Evolutionary conservation across 2,113 vertebrate species (phyloP).

Genomic region (Rhabdomys dilectus): DNA sequence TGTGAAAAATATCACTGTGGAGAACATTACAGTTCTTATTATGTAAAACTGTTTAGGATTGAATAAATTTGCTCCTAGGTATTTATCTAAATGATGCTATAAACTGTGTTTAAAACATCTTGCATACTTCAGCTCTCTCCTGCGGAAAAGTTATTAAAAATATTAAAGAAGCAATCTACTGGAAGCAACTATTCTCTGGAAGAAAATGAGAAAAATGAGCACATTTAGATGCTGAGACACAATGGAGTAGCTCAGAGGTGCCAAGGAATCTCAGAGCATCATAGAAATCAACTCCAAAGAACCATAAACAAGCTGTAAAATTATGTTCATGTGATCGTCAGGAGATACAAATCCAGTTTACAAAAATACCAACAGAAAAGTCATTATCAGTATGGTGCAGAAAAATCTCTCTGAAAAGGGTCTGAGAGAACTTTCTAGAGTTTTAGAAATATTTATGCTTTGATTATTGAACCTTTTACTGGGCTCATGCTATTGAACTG

Average conservation of each 20-base stretch:
- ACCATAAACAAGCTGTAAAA: not conserved
- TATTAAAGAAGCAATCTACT: not conserved
- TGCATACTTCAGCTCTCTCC: not conserved
- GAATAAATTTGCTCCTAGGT: not conserved
- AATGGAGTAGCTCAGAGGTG: not conserved
- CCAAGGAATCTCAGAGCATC: not conserved
- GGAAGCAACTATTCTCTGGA: not conserved
- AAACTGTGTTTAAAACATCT: not conserved
- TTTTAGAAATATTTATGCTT: not conserved
- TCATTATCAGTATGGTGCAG: not conserved
- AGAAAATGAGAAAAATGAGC: not conserved
- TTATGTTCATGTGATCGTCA: not conserved
- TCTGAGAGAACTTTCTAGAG: not conserved
- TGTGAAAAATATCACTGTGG: not conserved
- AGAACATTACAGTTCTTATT: not conserved
- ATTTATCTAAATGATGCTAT: not conserved
- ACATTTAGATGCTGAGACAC: too few species aligned
- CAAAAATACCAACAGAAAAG: not conserved
- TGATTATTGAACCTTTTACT: not conserved
- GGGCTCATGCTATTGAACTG: not conserved
- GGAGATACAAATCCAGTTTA: not conserved
- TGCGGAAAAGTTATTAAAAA: not conserved
- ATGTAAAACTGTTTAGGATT: not conserved
- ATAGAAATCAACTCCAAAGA: not conserved
- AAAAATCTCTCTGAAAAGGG: not conserved